Evolutionary conservation across 2,113 vertebrate genomes (phyloP).

Genomic region (Cyprichromis sp.): DNA sequence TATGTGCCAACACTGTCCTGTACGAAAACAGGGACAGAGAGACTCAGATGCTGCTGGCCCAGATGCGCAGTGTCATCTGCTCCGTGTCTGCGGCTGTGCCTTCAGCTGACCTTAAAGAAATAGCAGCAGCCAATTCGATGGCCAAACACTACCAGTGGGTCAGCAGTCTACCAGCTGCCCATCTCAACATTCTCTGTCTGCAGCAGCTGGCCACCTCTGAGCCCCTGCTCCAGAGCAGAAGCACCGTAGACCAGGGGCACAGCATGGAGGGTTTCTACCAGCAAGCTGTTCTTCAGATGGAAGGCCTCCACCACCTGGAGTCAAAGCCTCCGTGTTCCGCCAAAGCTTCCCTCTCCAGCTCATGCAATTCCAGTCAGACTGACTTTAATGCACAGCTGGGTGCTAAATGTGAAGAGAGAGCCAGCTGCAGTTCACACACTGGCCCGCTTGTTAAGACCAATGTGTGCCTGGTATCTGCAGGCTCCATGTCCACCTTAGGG

Average conservation of each 20-base stretch:
- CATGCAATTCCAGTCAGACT: slow-evolving; percentile 56
- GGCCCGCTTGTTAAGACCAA: slow-evolving; percentile 59
- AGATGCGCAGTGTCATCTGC: slow-evolving; percentile 82
- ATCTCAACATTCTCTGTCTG: slow-evolving; percentile 65
- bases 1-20: slow-evolving; percentile 96
- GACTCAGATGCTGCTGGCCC: slow-evolving; percentile 81
- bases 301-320: slow-evolving; percentile 62
- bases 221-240: slow-evolving; percentile 58
- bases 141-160: slow-evolving; percentile 65
- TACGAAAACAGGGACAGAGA: slow-evolving; percentile 94
- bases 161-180: slow-evolving; percentile 49
- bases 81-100: slow-evolving; percentile 67
- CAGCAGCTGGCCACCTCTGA: slow-evolving; percentile 73
- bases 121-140: slow-evolving; percentile 42
- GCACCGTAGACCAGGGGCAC: slow-evolving; percentile 26
- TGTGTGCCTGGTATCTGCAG: slow-evolving; percentile 60
- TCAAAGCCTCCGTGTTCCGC: slow-evolving; percentile 62
- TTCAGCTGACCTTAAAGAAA: slow-evolving; percentile 58
- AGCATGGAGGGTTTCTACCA: slow-evolving; percentile 29
- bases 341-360: slow-evolving; percentile 58
- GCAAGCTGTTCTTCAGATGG: slow-evolving; percentile 55
- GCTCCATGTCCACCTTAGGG: background rate
- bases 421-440: slow-evolving; percentile 20
- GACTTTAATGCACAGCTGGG: slow-evolving; percentile 31
- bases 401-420: slow-evolving; percentile 10